Conservation (phyloP, 2,888 invertebrate genomes). For the Taenaris catops region DNA sequence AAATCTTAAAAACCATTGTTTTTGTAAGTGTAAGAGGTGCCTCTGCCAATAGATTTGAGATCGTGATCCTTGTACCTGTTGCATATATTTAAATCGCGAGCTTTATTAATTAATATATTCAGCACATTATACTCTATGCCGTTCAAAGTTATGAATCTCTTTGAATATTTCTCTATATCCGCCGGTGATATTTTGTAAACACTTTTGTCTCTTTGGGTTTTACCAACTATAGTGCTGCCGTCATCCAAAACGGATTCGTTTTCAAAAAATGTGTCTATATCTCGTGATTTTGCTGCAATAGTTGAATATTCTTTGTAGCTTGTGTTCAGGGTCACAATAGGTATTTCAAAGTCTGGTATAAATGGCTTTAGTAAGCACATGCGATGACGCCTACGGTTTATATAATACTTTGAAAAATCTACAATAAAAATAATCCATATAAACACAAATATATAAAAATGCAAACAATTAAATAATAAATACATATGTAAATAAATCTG, state of each 20-base stretch:
- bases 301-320: slow-evolving; percentile 33
- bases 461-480: too few relatives aligned
- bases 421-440: slow-evolving; percentile 12
- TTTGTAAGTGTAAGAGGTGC: slow-evolving; percentile 23
- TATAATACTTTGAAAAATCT: slow-evolving; percentile 39
- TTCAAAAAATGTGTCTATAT: slow-evolving; percentile 3
- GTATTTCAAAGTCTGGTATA: slow-evolving; percentile 29
- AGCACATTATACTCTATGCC: slow-evolving; percentile 40
- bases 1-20: too few relatives aligned
- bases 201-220: slow-evolving; percentile 17
- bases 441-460: too few relatives aligned
- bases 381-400: slow-evolving; percentile 36
- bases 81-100: slow-evolving; percentile 42
- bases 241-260: slow-evolving; percentile 1
- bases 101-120: slow-evolving; percentile 42
- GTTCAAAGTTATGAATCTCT: slow-evolving; percentile 32
- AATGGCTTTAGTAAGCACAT: slow-evolving; percentile 39
- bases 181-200: slow-evolving; percentile 33
- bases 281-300: slow-evolving; percentile 28
- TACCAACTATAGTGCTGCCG: slow-evolving; percentile 37
- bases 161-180: slow-evolving; percentile 43
- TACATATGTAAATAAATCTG: too few relatives aligned
- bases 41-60: slow-evolving; percentile 44
- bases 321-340: slow-evolving; percentile 28
- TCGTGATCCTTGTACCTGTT: slow-evolving; percentile 41